Conservation (phyloP, 2,888 invertebrate genomes). For the Iselma pallidipennis region DNA sequence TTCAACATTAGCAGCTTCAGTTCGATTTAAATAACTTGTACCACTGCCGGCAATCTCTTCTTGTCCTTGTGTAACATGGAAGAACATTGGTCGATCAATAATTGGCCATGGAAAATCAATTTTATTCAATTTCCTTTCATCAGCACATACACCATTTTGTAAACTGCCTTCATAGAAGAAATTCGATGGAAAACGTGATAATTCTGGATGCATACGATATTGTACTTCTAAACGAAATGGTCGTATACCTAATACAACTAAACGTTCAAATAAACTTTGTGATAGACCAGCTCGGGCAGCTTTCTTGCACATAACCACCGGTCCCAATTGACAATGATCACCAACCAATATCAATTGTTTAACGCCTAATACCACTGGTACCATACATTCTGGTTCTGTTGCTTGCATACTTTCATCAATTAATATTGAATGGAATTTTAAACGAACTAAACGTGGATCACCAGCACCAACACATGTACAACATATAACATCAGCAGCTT, state of each 20-base stretch:
- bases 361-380: constrained; percentile 96
- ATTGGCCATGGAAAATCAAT: constrained; percentile 99
- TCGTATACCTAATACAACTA: constrained; percentile 95
- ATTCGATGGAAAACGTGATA: constrained; percentile 97
- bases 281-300: constrained; percentile 96
- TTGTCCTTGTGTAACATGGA: constrained; percentile 96
- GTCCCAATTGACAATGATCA: constrained; percentile 98
- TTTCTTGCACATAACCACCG: constrained; percentile 99
- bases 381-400: constrained; percentile 98
- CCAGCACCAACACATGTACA: constrained; percentile 99
- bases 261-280: constrained; percentile 94
- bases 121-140: constrained; percentile 85
- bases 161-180: constrained; percentile 99
- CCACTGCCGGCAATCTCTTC: constrained; percentile 99
- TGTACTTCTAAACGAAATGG: constrained; percentile 97
- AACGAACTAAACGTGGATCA: constrained; percentile 87
- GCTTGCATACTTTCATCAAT: constrained; percentile 94
- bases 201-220: constrained; percentile 98
- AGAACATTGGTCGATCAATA: constrained; percentile 97
- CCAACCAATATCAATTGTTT: constrained; percentile 97
- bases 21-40: constrained; percentile 97
- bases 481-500: constrained; percentile 98
- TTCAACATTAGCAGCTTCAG: constrained; percentile 98
- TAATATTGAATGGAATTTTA: constrained; percentile 94
- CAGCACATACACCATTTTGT: constrained; percentile 98